Percentiles rank a stretch among this genome's conserved stretches.
These are phyloP conservation scores for Sinocyclocheilus anophthalmus DNA, from an alignment of 2,113 vertebrate species.

Conservation along the genomic window DNA sequence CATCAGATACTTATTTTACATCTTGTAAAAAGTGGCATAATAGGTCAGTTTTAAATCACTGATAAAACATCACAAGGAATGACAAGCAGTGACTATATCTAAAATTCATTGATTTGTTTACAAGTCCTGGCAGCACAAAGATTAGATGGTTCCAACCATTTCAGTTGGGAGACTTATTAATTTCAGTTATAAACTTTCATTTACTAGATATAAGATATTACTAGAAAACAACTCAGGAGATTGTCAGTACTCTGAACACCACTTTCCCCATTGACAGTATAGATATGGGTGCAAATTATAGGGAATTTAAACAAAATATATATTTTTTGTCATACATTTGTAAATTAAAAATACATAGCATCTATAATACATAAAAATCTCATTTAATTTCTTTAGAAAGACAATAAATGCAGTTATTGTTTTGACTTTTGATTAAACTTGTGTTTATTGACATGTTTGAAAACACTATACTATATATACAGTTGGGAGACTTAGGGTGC, in stretches of 20 bases:
- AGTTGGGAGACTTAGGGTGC: no score
- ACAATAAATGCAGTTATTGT: not conserved
- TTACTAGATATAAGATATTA: not conserved
- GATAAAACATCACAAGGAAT: conserved; percentile 11
- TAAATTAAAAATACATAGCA: not conserved
- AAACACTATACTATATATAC: no score
- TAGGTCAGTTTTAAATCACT: not conserved
- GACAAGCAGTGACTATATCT: not conserved
- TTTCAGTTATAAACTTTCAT: not conserved
- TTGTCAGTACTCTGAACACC: not conserved
- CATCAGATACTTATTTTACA: no score
- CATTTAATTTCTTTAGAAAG: not conserved
- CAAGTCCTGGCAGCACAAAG: not conserved
- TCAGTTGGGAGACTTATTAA: not conserved
- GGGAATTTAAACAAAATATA: not conserved
- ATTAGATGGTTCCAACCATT: not conserved
- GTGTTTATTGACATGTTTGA: not conserved
- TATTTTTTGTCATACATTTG: not conserved
- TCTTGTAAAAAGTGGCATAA: no score
- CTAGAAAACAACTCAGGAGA: not conserved
- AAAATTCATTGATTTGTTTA: not conserved
- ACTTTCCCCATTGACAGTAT: not conserved
- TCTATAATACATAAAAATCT: not conserved
- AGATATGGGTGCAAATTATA: not conserved
- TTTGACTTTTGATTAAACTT: not conserved